Conservation (phyloP, 2,888 invertebrate species). For the Pecten maximus region DNA sequence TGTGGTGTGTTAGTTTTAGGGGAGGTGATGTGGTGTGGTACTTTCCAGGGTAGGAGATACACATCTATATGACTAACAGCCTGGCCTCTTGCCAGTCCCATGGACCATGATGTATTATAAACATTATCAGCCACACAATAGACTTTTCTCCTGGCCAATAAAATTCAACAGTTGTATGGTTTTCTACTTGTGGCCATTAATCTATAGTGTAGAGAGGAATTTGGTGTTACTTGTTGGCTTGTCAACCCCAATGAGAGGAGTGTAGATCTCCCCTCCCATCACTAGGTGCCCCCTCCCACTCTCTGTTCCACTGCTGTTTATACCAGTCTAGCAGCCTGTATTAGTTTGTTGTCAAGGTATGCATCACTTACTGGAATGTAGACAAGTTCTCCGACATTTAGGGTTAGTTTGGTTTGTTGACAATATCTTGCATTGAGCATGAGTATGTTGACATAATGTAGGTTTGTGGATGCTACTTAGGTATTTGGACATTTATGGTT, state of each 20-base stretch:
- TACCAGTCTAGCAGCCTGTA: background rate
- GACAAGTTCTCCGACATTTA: background rate
- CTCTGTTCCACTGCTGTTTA: background rate
- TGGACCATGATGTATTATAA: conserved; percentile 33
- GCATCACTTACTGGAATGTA: background rate
- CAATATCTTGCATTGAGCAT: no score
- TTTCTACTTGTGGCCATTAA: conserved; percentile 18
- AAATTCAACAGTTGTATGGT: conserved; percentile 13
- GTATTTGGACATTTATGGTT: no score
- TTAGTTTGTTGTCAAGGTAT: background rate
- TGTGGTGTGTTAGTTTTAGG: background rate
- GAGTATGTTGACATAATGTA: no score
- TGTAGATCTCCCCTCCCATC: background rate
- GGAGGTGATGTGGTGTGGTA: background rate
- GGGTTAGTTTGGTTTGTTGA: no score
- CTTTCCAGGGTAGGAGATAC: background rate
- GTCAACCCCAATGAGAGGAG: conserved; percentile 13
- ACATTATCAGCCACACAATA: conserved; percentile 27
- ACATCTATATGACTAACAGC: conserved; percentile 22
- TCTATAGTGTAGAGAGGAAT: background rate
- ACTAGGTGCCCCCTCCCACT: background rate
- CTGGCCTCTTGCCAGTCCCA: background rate
- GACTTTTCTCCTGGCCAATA: conserved; percentile 15
- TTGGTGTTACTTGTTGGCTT: background rate
- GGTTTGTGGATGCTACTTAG: no score